phyloP scores from a whole-genome alignment of 2,888 invertebrate species.

The Cosmia pyralina region DNA sequence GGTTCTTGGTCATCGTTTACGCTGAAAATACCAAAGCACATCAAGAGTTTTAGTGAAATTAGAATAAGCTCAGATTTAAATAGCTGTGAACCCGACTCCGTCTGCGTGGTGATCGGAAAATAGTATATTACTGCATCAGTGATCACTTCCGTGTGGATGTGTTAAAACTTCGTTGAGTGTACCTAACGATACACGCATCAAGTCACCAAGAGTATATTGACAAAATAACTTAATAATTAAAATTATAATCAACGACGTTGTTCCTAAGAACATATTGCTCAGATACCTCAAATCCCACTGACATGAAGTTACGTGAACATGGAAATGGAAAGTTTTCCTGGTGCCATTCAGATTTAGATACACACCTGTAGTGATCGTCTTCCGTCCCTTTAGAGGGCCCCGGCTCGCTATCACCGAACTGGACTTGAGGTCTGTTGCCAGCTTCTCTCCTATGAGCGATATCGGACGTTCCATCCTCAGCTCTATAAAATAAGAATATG shows the following conservation, averaged over 20 bases:
- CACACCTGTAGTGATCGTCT: conserved; percentile 83
- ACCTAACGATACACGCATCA: neutral
- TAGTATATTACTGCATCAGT: neutral
- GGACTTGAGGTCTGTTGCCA: neutral
- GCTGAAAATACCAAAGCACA: conserved; percentile 66
- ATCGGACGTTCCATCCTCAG: neutral
- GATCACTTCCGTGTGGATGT: neutral
- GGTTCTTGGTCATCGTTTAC: conserved; percentile 86
- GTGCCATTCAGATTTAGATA: conserved; percentile 1
- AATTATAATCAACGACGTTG: neutral
- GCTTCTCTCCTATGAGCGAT: neutral
- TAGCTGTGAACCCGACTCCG: neutral
- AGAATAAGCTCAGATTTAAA: neutral
- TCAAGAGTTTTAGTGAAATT: neutral
- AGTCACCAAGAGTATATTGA: neutral
- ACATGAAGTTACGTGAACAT: neutral
- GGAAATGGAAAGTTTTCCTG: neutral
- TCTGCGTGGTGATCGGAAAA: neutral
- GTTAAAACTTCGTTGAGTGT: neutral
- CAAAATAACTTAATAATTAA: neutral
- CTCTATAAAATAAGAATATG: conserved; percentile 19
- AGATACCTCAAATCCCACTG: neutral
- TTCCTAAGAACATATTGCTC: neutral
- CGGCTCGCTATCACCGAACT: conserved; percentile 69
- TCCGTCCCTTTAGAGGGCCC: conserved; percentile 80